phyloP scores from a whole-genome alignment of 2,888 invertebrate species.

The Pristionchus fissidentatus region DNA sequence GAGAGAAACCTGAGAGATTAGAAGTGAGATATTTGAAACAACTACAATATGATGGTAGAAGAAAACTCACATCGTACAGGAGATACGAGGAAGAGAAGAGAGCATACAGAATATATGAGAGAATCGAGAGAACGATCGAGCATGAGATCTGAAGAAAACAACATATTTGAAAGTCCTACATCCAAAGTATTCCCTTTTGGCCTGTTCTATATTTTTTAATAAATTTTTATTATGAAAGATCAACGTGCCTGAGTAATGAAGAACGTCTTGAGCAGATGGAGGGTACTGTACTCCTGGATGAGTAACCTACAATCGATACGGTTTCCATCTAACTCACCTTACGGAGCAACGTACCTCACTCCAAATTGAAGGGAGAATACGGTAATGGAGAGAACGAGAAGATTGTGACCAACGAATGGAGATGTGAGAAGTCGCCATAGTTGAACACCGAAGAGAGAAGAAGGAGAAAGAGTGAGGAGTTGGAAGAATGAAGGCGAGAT shows the following conservation, averaged over 20 bases:
- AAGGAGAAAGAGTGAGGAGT: constrained; percentile 15
- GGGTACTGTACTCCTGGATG: constrained; percentile 21
- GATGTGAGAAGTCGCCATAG: constrained; percentile 67
- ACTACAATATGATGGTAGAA: not conserved
- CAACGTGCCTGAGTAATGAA: constrained; percentile 60
- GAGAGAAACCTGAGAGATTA: constrained; percentile 11
- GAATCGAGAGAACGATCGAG: constrained; percentile 9
- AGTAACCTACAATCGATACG: constrained; percentile 23
- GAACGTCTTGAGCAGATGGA: constrained; percentile 56
- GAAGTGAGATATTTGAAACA: not conserved
- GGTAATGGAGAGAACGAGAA: constrained; percentile 66
- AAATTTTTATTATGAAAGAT: not conserved
- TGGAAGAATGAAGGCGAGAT: constrained; percentile 23
- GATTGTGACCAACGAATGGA: constrained; percentile 69
- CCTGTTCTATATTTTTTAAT: not conserved
- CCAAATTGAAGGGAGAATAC: constrained; percentile 49
- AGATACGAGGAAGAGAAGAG: constrained; percentile 41
- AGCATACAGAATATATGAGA: constrained; percentile 41
- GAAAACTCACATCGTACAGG: constrained; percentile 24
- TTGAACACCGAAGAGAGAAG: constrained; percentile 40
- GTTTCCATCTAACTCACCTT: not conserved
- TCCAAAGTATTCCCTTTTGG: not conserved
- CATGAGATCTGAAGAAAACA: not conserved
- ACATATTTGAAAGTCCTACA: too few species aligned
- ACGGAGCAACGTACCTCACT: constrained; percentile 32